These are phyloP conservation scores for Protophormia terraenovae DNA, from an alignment of 2,888 invertebrate genomes.

Conservation along the genomic window DNA sequence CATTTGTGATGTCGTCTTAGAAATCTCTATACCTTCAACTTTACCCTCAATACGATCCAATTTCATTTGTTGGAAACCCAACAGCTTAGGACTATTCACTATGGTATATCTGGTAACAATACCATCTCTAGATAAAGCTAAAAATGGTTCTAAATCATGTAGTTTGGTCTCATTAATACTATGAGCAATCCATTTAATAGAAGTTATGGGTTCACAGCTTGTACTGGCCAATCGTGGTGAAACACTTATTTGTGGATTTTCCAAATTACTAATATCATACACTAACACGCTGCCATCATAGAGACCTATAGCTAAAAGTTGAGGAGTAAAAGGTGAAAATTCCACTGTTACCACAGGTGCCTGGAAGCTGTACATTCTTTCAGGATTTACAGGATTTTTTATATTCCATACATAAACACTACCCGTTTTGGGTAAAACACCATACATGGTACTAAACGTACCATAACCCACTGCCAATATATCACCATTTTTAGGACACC, in stretches of 20 bases:
- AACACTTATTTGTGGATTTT: conserved; percentile 82
- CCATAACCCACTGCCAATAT: conserved; percentile 90
- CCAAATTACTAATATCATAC: conserved; percentile 86
- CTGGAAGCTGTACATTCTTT: conserved; percentile 85
- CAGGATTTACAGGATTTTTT: conserved; percentile 90
- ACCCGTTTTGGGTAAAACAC: conserved; percentile 83
- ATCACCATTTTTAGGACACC: conserved; percentile 86
- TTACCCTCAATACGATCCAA: conserved; percentile 86
- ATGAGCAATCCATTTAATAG: conserved; percentile 84
- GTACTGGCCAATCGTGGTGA: conserved; percentile 84
- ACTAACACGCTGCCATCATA: conserved; percentile 87
- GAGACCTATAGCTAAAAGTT: conserved; percentile 89
- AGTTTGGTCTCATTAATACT: conserved; percentile 68
- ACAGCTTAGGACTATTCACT: conserved; percentile 84
- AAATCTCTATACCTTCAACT: conserved; percentile 83
- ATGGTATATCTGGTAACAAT: conserved; percentile 83
- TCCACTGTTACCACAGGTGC: conserved; percentile 86
- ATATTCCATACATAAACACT: conserved; percentile 89
- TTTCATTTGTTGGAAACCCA: conserved; percentile 85
- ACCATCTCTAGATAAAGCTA: conserved; percentile 85
- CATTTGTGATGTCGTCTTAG: conserved; percentile 70
- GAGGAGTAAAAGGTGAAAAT: conserved; percentile 87
- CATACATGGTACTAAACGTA: conserved; percentile 80
- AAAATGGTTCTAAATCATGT: conserved; percentile 83
- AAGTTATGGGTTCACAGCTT: conserved; percentile 86